Evolutionary conservation across 2,797 vertebrate species (phyloP), one percentile per base, ranked within the genome.

Genomic region (Selene dorsalis): DNA sequence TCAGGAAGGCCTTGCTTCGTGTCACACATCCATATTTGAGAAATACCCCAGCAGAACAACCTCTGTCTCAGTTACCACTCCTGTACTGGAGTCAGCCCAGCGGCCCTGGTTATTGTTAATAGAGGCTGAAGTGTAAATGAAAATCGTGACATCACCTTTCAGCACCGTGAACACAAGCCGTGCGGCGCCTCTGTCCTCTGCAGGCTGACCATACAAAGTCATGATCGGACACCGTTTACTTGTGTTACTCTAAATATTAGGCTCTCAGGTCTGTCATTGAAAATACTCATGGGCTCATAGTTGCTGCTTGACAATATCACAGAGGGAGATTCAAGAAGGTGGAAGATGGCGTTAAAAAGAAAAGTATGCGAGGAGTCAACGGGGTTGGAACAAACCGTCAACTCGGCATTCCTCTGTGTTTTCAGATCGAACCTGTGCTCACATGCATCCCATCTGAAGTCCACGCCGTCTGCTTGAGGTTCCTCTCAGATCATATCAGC

Each of bases 181-280:
- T 58, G 12, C 18, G 12, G 2, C 0, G 1, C 17, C 32, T 53
- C 30, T 1, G 9, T 68, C 60, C 53, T 32, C 77, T 81, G 4
- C 75, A 16, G 50, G 24, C 12, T 88, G 80, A 90, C 89, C 88
- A 89, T 90, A 92, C 83, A 92, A 88, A 93, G 90, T 80, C 91
- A 90, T 67, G 75, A 45, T 4, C 30, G 10, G 1, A 30, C 22
- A 18, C 26, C 1, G 56, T 74, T 76, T 61, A 74, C 62, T 5
- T 22, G 28, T 17, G 26, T 50, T 80, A 52, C 7, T 90, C 53
- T 89, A 92, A 91, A 92, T 85, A 92, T 85, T 87, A 69, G 61
- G 45, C 69, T 84, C 17, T 71, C 24, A 2, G 14, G 11, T 73
- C 20, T 64, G 75, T 77, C 67, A 70, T 74, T 35, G 16, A 7